Base-by-base conservation (phyloP, 2,113 vertebrate species). In the Macrotus californicus region DNA sequence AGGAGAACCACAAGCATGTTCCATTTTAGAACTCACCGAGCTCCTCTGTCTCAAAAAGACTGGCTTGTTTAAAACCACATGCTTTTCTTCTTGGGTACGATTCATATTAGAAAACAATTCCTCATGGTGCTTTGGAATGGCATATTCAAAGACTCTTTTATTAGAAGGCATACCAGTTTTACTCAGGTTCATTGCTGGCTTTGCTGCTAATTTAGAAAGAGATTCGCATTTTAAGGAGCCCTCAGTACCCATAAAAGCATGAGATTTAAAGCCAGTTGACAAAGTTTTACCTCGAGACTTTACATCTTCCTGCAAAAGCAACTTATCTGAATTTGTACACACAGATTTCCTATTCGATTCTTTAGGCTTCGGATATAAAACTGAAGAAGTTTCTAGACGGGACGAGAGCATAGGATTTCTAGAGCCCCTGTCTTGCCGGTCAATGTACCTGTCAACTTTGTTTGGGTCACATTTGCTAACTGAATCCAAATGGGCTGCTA, bases 41-140 rank as follows among this genome's bases (percentile, higher is more conserved):
- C 15, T 31, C 41, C 93, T 87, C 46, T 87, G 81, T 72, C 66
- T 73, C 75, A 56, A 69, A 93, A 84, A 26, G 56, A 8, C 36
- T 87, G 97, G 89, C 91, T 98, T 97, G 59, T 97, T 97, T 97
- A 95, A 94, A 94, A 85, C 88, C 46, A 96, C 91, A 95, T 92
- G 98, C 39, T 98, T 97, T 36, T 98, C 97, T 43, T 98, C 98
- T 96, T 98, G 98, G n/a, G 97, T 97, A 79, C 14, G 36, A 80
- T 93, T 46, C 64, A 94, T 73, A 67, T 96, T 93, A 85, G 86
- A 95, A 50, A 73, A 34, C 79, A 84, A 39, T 39, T 97, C 98
- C 90, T 98, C 97, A 80, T 98, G 99, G 66, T 98, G 98, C 95
- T 97, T 98, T 97, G 98, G 97, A 97, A 99, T 98, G 87, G 99